These are phyloP conservation scores for Erpornis zantholeuca DNA, from an alignment of 2,113 vertebrate species.

Conservation along the genomic window DNA sequence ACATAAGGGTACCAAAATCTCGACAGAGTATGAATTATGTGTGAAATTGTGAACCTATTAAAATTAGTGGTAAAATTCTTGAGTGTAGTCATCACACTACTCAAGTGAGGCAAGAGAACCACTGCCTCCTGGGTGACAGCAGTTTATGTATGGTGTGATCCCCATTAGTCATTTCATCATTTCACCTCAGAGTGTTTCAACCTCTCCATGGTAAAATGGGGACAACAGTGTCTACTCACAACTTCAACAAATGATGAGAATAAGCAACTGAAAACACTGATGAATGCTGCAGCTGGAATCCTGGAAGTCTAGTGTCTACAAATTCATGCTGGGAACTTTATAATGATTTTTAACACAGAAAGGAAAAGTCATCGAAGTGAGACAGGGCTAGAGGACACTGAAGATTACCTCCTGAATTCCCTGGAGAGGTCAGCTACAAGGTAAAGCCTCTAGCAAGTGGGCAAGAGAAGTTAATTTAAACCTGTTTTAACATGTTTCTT, in stretches of 20 bases:
- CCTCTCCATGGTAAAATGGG: background rate
- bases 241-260: background rate
- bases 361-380: background rate
- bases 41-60: background rate
- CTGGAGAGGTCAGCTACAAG: background rate
- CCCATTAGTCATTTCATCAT: background rate
- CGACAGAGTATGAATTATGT: background rate
- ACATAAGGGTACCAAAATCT: background rate
- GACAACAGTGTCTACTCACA: background rate
- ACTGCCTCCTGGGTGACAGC: background rate
- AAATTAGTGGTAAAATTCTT: background rate
- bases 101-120: background rate
- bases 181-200: background rate
- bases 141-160: background rate
- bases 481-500: background rate
- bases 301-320: background rate
- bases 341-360: background rate
- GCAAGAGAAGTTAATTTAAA: constrained; percentile 1
- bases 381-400: background rate
- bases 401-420: background rate
- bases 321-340: background rate
- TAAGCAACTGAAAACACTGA: background rate
- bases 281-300: background rate
- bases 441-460: background rate
- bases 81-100: background rate